Percentiles rank a stretch among this genome's conserved stretches.
Conservation (phyloP, 2,113 vertebrate genomes). For the Sialia sialis region DNA sequence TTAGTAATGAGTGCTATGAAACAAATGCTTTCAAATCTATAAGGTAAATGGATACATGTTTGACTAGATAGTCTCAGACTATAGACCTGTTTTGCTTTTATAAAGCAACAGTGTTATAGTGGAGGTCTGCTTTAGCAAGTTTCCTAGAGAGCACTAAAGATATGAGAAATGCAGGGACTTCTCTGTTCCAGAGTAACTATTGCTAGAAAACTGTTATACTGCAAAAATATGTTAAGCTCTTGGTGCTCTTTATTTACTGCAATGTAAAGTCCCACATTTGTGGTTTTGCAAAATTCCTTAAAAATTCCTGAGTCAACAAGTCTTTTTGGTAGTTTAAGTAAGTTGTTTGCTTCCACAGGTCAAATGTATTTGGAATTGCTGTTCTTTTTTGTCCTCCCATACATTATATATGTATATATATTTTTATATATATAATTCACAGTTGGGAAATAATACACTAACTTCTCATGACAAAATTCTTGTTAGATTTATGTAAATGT, state of each 20-base stretch:
- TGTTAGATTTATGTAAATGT: not conserved
- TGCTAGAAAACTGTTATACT: not conserved
- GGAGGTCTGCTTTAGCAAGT: not conserved
- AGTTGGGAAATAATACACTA: not conserved
- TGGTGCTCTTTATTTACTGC: rapidly evolving
- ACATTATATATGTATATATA: not conserved
- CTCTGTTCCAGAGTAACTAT: not conserved
- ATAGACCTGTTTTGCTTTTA: not conserved
- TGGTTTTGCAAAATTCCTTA: not conserved
- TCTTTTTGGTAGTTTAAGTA: not conserved
- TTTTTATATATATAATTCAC: not conserved
- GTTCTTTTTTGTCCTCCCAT: not conserved
- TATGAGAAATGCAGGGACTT: not conserved
- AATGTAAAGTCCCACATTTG: not conserved
- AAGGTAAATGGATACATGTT: not conserved
- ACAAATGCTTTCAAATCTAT: not conserved
- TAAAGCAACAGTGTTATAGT: not conserved
- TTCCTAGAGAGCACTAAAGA: not conserved
- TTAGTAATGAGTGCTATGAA: not conserved
- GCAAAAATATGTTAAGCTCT: not conserved
- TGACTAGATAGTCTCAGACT: not conserved
- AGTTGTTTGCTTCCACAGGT: not conserved
- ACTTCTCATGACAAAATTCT: not conserved
- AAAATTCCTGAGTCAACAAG: not conserved
- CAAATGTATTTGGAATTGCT: not conserved